A percentile compares a stretch with the other conserved stretches of the same genome.
Evolutionary conservation across 2,888 invertebrate species (phyloP).

Genomic region (Branchipolynoe longqiensis): DNA sequence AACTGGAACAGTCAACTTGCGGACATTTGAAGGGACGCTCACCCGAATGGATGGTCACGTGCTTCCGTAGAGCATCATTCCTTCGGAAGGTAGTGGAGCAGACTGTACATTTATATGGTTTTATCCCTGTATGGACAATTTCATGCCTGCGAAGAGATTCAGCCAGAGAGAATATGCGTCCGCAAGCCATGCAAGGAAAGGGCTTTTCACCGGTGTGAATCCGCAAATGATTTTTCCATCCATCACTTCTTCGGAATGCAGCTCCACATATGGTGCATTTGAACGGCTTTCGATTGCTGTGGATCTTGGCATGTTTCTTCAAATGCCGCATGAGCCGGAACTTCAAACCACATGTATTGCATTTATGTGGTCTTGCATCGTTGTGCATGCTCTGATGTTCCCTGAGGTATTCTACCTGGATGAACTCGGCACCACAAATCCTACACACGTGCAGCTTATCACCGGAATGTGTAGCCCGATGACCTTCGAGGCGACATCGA

Average conservation of each 20-base stretch:
- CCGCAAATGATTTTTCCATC: neutral
- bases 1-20: neutral
- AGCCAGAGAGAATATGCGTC: neutral
- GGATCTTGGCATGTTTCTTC: constrained; percentile 16
- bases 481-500: constrained; percentile 6
- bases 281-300: neutral
- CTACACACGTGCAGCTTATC: constrained; percentile 22
- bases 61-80: neutral
- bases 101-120: neutral
- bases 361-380: neutral
- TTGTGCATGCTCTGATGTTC: constrained; percentile 51
- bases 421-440: constrained; percentile 14
- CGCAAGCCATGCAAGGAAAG: neutral
- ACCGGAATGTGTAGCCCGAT: constrained; percentile 20
- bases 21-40: neutral
- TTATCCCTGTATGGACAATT: neutral
- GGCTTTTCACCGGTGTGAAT: constrained; percentile 41
- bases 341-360: neutral
- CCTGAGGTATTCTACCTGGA: constrained; percentile 51
- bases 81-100: neutral
- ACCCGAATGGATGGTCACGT: neutral
- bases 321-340: constrained; percentile 14
- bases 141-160: neutral
- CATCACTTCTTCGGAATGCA: neutral
- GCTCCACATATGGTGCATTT: neutral